phyloP scores from a whole-genome alignment of 1,140 invertebrate genomes.

The Schlechtendalia chinensis region DNA sequence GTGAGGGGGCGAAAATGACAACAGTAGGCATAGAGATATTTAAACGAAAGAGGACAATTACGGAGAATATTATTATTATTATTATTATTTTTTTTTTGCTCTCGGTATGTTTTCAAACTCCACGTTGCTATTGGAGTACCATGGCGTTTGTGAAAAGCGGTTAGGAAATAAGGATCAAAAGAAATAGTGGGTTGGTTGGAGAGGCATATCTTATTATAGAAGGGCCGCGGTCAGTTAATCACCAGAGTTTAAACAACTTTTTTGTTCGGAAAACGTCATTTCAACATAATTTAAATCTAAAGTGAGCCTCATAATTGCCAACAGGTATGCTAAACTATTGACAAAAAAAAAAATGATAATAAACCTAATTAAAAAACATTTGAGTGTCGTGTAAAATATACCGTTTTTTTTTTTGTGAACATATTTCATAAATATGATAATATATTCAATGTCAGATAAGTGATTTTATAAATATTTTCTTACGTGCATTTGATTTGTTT shows the following conservation, averaged over 20 bases:
- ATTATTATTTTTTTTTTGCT: too few relatives aligned
- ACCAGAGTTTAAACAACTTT: not conserved
- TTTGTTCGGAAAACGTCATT: not conserved
- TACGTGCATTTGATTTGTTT: too few relatives aligned
- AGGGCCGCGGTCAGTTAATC: not conserved
- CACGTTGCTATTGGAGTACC: not conserved
- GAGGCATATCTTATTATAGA: not conserved
- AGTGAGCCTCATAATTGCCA: too few relatives aligned
- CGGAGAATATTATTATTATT: not conserved
- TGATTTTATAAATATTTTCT: too few relatives aligned
- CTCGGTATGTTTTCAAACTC: not conserved
- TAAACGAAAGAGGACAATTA: not conserved
- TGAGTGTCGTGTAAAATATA: too few relatives aligned
- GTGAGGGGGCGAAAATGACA: not conserved
- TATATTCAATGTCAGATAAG: too few relatives aligned
- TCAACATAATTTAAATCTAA: not conserved
- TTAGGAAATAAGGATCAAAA: not conserved
- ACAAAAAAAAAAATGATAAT: too few relatives aligned
- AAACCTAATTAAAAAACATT: too few relatives aligned
- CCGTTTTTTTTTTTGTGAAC: too few relatives aligned
- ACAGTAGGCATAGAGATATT: not conserved
- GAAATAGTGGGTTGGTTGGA: not conserved
- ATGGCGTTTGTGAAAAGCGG: not conserved
- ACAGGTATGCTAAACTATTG: too few relatives aligned
- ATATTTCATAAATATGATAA: too few relatives aligned